Percentiles rank a stretch among this genome's conserved stretches.
These are phyloP conservation scores for Galago senegalensis DNA, from an alignment of 2,797 vertebrate species.

Conservation along the genomic window DNA sequence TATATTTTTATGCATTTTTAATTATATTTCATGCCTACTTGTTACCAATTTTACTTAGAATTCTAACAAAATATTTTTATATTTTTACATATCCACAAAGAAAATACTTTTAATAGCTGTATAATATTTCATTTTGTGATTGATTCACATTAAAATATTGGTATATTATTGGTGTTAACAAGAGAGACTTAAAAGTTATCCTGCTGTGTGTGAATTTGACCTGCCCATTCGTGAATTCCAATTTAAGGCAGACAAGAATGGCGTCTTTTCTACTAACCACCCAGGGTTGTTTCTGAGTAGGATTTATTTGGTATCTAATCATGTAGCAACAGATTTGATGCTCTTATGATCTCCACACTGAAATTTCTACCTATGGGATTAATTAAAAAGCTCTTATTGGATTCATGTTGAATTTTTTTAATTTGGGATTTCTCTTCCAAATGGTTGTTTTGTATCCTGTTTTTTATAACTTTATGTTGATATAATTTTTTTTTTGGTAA, in stretches of 20 bases:
- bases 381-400: constrained; percentile 6
- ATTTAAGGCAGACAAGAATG: neutral
- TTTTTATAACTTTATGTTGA: too few relatives aligned
- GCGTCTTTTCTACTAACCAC: neutral
- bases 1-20: too few relatives aligned
- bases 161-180: neutral
- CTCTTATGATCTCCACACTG: neutral
- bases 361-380: neutral
- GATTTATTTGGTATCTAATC: neutral
- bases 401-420: neutral
- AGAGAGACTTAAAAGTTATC: neutral
- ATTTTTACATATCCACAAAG: too few relatives aligned
- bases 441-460: constrained; percentile 51
- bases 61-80: too few relatives aligned
- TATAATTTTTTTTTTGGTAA: too few relatives aligned
- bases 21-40: too few relatives aligned
- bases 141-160: too few relatives aligned
- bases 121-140: too few relatives aligned
- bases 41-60: too few relatives aligned
- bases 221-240: neutral
- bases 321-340: neutral
- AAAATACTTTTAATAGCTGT: too few relatives aligned
- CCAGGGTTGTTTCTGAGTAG: neutral
- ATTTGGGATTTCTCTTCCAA: constrained; percentile 20
- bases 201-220: neutral